phyloP scores from a whole-genome alignment of 2,888 invertebrate species.

The Minunthozetes semirufus region DNA sequence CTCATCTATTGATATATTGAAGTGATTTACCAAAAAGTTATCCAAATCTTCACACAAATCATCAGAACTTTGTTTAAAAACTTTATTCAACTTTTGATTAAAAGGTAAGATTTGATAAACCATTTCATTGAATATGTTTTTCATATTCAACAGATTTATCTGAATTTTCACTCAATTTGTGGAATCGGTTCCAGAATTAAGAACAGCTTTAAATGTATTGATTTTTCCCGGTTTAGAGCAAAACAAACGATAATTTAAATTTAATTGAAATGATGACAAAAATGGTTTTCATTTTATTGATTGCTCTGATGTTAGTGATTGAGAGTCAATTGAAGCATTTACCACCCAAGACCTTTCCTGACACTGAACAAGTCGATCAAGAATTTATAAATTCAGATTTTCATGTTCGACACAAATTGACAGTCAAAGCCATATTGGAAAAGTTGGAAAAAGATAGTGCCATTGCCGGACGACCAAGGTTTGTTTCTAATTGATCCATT shows the following conservation, averaged over 20 bases:
- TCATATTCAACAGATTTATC: neutral
- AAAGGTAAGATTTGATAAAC: neutral
- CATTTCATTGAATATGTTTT: neutral
- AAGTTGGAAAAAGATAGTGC: neutral
- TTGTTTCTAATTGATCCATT: neutral
- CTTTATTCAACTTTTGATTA: neutral
- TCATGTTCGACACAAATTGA: neutral
- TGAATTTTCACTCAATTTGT: neutral
- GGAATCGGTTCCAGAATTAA: no score
- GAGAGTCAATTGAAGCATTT: neutral
- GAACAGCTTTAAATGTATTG: neutral
- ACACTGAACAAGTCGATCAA: no score
- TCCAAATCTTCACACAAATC: no score
- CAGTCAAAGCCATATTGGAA: neutral
- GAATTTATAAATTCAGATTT: neutral
- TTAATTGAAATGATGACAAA: neutral
- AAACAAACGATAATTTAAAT: neutral
- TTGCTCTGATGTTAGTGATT: neutral
- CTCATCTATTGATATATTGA: no score
- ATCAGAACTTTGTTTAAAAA: no score
- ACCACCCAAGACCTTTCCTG: neutral
- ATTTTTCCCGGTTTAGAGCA: neutral
- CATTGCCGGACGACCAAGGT: conserved; percentile 8
- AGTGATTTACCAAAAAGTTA: no score
- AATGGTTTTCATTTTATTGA: neutral